phyloP scores from a whole-genome alignment of 2,888 invertebrate genomes.

The Athalia circularis region DNA sequence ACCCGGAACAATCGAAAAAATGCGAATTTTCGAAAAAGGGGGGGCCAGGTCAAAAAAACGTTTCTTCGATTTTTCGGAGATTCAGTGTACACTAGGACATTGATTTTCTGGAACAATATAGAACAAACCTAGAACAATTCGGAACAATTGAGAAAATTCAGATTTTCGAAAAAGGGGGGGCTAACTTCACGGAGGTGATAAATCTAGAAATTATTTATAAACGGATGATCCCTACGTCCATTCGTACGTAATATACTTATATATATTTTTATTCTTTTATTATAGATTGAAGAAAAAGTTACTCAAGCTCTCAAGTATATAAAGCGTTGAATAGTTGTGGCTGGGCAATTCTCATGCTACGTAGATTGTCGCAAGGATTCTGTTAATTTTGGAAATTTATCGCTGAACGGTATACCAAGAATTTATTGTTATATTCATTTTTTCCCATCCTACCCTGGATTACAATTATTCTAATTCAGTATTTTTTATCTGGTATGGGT shows the following conservation, averaged over 20 bases:
- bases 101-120: no score
- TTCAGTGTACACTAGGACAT: no score
- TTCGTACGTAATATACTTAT: not conserved
- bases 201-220: constrained; percentile 25
- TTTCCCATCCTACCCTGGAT: not conserved
- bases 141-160: no score
- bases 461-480: constrained; percentile 17
- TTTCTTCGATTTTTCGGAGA: no score
- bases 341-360: no score
- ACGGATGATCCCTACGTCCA: not conserved
- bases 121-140: no score
- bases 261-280: no score
- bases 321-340: not conserved
- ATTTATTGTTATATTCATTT: not conserved
- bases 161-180: no score
- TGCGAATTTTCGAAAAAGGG: no score
- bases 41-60: no score
- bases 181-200: no score
- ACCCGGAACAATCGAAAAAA: no score
- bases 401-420: not conserved
- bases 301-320: not conserved
- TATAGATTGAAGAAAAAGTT: not conserved
- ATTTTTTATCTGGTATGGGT: not conserved
- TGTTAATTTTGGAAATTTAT: constrained; percentile 11
- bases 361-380: not conserved